Conservation (phyloP, 2,888 invertebrate genomes). For the Nomada ruficornis region DNA sequence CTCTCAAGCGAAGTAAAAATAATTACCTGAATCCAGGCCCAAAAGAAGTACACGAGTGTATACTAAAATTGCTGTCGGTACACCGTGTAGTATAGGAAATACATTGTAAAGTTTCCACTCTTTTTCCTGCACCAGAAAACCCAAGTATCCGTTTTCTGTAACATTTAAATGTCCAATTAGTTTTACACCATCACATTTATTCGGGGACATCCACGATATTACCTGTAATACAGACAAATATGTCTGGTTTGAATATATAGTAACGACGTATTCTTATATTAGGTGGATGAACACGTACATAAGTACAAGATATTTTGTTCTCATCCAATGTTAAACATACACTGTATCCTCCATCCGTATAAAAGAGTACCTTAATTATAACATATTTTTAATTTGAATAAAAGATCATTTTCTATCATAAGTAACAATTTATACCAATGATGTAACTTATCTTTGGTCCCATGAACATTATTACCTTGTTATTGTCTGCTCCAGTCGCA, state of each 20-base stretch:
- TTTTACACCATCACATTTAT: conserved; percentile 12
- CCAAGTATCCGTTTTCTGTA: conserved; percentile 74
- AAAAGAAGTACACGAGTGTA: conserved; percentile 71
- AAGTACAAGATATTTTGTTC: conserved; percentile 2
- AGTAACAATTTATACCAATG: neutral
- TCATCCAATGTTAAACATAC: conserved; percentile 43
- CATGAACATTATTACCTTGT: conserved; percentile 54
- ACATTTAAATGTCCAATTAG: conserved; percentile 29
- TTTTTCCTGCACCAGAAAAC: conserved; percentile 69
- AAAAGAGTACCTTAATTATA: conserved; percentile 68
- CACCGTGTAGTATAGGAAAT: conserved; percentile 64
- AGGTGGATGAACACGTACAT: conserved; percentile 45
- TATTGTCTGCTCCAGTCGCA: conserved; percentile 62
- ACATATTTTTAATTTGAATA: conserved; percentile 9
- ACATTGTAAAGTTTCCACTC: conserved; percentile 73
- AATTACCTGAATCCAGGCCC: conserved; percentile 75
- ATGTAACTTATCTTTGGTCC: neutral
- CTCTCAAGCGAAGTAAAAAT: neutral
- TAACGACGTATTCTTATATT: conserved; percentile 59
- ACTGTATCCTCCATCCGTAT: conserved; percentile 64
- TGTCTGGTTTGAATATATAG: conserved; percentile 69
- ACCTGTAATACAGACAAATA: conserved; percentile 74
- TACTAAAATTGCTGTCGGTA: conserved; percentile 71
- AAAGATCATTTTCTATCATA: neutral
- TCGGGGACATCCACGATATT: conserved; percentile 25